Base-by-base conservation (phyloP, 2,888 invertebrate species). In the Patella pellucida region DNA sequence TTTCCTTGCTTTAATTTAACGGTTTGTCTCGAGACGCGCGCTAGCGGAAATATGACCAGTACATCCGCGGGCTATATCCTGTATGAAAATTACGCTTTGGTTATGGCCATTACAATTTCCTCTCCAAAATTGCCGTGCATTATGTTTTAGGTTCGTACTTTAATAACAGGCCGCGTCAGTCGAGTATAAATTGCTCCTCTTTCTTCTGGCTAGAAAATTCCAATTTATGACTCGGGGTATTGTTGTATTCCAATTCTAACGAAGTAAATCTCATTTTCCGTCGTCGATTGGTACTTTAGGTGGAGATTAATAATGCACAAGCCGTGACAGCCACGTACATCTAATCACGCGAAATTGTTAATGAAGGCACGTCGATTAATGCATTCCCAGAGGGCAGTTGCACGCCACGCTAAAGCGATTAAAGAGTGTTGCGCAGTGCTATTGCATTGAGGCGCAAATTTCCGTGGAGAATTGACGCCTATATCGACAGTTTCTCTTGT, bases 321-420 rank as follows among this genome's bases (percentile, higher is more conserved):
- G 68, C 52, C 68, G 52, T 52, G 68, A 68, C 73, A 68, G 68
- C 68, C 52, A 68, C 68, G 52, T 51, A 68, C 52, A 52, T 51
- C 73, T 73, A 73, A 73, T 73, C 73, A 73, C 68, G 68, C 73
- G 73, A 73, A 73, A 73, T 73, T 23, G 68, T 68, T 73, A 73
- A 73, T 73, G 73, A 73, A 73, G 73, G 68, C 73, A 16, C 31
- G 67, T 68, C 73, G 68, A 73, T 73, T 73, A 73, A 73, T 73
- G 73, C 68, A 68, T 73, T 68, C 73, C 73, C 73, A 23, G 73
- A 68, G 73, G 73, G 68, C 52, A 51, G 16, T 23, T 51, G 68
- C 73, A 68, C 73, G 68, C 51, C 73, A 73, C 73, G 68, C 50
- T 73, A 73, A 73, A 73, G 68, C 73, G 73, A 73, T 73, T 73